These are phyloP conservation scores for Microctenopoma stevenorrisi DNA, from an alignment of 2,797 vertebrate genomes.

Conservation along the genomic window DNA sequence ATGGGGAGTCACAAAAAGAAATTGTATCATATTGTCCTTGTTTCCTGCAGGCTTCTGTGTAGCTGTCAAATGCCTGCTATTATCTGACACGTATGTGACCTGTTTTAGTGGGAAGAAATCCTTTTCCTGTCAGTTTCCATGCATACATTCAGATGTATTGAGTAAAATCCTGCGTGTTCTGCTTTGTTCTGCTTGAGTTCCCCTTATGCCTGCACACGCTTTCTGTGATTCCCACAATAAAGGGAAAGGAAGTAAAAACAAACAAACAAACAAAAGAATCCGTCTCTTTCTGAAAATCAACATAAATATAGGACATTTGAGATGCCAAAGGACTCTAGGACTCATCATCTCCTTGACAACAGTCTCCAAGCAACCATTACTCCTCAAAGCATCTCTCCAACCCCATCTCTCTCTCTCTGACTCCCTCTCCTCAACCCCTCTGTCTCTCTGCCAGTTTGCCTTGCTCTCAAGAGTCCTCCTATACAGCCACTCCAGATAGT, in stretches of 20 bases:
- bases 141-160: background rate
- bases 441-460: slow-evolving; percentile 56
- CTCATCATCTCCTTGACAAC: slow-evolving; percentile 85
- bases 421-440: slow-evolving; percentile 56
- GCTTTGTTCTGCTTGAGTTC: slow-evolving; percentile 28
- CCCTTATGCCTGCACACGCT: background rate
- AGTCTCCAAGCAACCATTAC: slow-evolving; percentile 86
- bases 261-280: background rate
- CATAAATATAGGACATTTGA: slow-evolving; percentile 76
- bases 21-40: slow-evolving; percentile 42
- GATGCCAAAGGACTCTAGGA: slow-evolving; percentile 80
- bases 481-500: slow-evolving; percentile 63
- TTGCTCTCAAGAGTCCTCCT: slow-evolving; percentile 67
- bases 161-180: slow-evolving; percentile 13
- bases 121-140: slow-evolving; percentile 3
- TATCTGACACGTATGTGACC: slow-evolving; percentile 60
- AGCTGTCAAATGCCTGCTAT: slow-evolving; percentile 34
- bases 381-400: slow-evolving; percentile 80
- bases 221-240: background rate
- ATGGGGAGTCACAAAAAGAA: slow-evolving; percentile 60
- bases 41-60: slow-evolving; percentile 32
- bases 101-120: slow-evolving; percentile 41
- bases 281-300: slow-evolving; percentile 58
- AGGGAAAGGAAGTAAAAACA: slow-evolving; percentile 4
- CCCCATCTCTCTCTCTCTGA: slow-evolving; percentile 60